Evolutionary conservation across 1,140 invertebrate species (phyloP), one percentile per base, ranked within the genome.

Genomic region (Sycophila sp.): DNA sequence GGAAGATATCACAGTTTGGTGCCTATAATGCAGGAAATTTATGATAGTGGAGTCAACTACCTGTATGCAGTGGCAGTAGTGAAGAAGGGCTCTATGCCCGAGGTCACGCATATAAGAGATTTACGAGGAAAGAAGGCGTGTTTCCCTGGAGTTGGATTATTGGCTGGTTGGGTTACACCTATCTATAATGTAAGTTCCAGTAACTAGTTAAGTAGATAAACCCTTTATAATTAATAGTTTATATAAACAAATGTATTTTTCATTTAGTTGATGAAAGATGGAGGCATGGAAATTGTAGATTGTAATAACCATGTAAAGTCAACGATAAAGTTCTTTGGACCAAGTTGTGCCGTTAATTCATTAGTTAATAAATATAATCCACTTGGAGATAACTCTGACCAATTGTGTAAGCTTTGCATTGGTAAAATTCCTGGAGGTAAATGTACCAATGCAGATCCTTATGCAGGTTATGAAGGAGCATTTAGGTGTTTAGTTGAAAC

Each of bases 251-350:
- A 42, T 55, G 6, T 51, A 51, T 53, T 66, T 58, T 68, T n/a
- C 34, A 60, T 87, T 59, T 80, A 95, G 91, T 81, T 98, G 22
- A 95, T 98, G 90, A 89, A 90, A 78, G 84, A 91, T 69, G 93
- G 93, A 26, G 91, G 90, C 34, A 89, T 96, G 86, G 91, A 94
- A 80, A 89, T 96, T 38, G 91, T 94, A 30, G 94, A 96, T 81
- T 99, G 97, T 78, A 99, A 99, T 77, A 98, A 98, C 86, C 94
- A 98, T 81, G 94, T 99, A 0, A 97, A 98, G 84, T 94, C 95
- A 4, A 93, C 96, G 0, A 94, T 94, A 10, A 90, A 92, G 70
- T 98, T 91, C 81, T 99, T 99, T 82, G 93, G 94, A 4, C 89
- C 91, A 55, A 97, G 96, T 56, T 99, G 97, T 87, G 95, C 97